These are phyloP conservation scores for Sporophila hypoxantha DNA, from an alignment of 2,113 vertebrate genomes.

Conservation along the genomic window DNA sequence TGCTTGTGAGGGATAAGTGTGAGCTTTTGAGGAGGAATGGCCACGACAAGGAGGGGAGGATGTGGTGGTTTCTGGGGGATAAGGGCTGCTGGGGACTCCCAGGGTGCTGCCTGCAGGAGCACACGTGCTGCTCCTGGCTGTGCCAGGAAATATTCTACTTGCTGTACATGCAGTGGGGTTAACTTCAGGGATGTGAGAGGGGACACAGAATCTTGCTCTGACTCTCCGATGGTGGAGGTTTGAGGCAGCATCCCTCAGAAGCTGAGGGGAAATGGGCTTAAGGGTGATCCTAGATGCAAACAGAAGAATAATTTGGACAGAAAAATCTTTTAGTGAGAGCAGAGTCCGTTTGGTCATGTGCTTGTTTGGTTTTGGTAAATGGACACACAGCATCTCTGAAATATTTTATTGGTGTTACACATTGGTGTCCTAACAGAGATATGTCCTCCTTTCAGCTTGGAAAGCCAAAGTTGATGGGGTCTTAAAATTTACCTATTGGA, in stretches of 20 bases:
- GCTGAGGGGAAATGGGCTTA: neutral
- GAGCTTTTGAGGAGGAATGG: constrained; percentile 38
- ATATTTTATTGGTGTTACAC: neutral
- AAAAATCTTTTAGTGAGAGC: neutral
- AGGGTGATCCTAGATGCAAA: neutral
- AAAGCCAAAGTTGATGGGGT: neutral
- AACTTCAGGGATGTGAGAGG: neutral
- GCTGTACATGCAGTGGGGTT: neutral
- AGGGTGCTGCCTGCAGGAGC: neutral
- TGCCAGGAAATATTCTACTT: neutral
- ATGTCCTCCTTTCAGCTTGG: neutral
- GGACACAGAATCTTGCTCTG: neutral
- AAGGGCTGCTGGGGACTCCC: constrained; percentile 6
- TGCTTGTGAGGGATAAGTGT: constrained; percentile 32
- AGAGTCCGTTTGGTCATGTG: neutral
- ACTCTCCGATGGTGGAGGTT: neutral
- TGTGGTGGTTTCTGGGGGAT: constrained; percentile 35
- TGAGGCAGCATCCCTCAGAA: neutral
- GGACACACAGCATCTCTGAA: neutral
- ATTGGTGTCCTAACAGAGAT: neutral
- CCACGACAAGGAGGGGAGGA: constrained; percentile 6
- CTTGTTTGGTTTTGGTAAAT: neutral
- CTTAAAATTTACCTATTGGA: neutral
- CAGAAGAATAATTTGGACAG: neutral
- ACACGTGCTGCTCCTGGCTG: neutral